Base-by-base conservation (phyloP, 1,140 invertebrate species). In the Onthophagus taurus region DNA sequence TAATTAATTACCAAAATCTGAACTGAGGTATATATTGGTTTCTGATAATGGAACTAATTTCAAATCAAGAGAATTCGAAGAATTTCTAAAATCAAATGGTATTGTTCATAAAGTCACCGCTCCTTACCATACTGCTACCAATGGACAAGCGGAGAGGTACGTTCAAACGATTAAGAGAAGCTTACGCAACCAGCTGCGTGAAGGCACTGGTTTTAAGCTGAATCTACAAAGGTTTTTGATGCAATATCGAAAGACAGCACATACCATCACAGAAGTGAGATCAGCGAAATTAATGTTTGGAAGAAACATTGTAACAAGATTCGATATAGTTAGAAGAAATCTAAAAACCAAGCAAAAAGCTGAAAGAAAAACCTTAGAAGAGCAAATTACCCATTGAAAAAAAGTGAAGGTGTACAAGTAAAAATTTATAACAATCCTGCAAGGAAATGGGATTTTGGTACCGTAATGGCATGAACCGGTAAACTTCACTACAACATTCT, bases 21-120 rank as follows among this genome's bases (percentile, higher is more conserved):
- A n/a, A n/a, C n/a, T n/a, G n/a, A n/a, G n/a, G n/a, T n/a, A n/a
- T n/a, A n/a, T n/a, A n/a, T n/a, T n/a, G n/a, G n/a, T n/a, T n/a
- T n/a, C n/a, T n/a, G n/a, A 50, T 35, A 54, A 54, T 37, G 47
- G 37, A 8, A 37, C 20, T 29, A 36, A 23, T 16, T 51, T 53
- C 29, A 46, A 13, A 19, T 51, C 49, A 4, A n/a, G 49, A 6
- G 19, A 46, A 33, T 52, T 52, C 47, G 24, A 49, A 47, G 16
- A 38, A 23, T 54, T 54, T 45, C 11, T 47, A 19, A 31, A 31
- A n/a, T 4, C 11, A 20, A 41, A 41, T 16, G 30, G 31, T 8
- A 47, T 42, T 16, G 6, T 9, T 3, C 37, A 47, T 16, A 41
- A 41, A 18, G 13, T 21, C 7, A 11, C 26, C 14, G 36, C 45